A percentile compares a stretch with the other conserved stretches of the same genome.
These are phyloP conservation scores for Sinocyclocheilus anshuiensis DNA, from an alignment of 2,113 vertebrate genomes.

Conservation along the genomic window DNA sequence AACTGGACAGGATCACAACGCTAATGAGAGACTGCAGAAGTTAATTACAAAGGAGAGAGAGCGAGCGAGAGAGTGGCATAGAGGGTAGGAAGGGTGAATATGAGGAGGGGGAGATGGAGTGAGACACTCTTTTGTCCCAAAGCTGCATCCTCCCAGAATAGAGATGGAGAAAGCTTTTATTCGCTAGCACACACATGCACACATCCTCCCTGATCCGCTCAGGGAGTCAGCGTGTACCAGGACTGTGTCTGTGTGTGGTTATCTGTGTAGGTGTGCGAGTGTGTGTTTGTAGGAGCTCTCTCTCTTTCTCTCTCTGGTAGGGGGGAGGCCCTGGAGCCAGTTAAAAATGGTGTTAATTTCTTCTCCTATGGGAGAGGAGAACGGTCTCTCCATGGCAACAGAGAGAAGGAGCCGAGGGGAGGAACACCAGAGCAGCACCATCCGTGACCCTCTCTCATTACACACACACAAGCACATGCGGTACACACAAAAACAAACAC, in stretches of 20 bases:
- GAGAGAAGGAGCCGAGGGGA: conserved; percentile 80
- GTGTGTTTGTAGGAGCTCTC: conserved; percentile 57
- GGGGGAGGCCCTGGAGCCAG: conserved; percentile 80
- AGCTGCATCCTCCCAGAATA: conserved; percentile 59
- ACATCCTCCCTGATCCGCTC: conserved; percentile 36
- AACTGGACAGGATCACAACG: conserved; percentile 56
- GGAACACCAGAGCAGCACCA: conserved; percentile 75
- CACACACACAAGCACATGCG: conserved; percentile 28
- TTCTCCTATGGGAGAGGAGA: conserved; percentile 83
- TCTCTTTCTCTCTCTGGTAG: conserved; percentile 69
- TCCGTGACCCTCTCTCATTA: conserved; percentile 75
- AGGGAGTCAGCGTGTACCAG: conserved; percentile 28
- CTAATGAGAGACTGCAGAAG: conserved; percentile 59
- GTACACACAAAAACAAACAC: conserved; percentile 27
- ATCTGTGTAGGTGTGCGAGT: conserved; percentile 48
- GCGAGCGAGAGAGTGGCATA: background rate
- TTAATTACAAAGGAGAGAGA: conserved; percentile 58
- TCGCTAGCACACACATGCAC: conserved; percentile 28
- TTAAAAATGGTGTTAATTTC: conserved; percentile 86
- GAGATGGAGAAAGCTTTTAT: conserved; percentile 54
- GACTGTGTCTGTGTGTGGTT: conserved; percentile 41
- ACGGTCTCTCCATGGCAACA: conserved; percentile 82
- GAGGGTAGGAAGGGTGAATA: conserved; percentile 28
- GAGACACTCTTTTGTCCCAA: conserved; percentile 58
- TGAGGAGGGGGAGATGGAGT: conserved; percentile 45